Evolutionary conservation across 1,140 invertebrate genomes (phyloP).

Genomic region (Apocrypta bakeri): DNA sequence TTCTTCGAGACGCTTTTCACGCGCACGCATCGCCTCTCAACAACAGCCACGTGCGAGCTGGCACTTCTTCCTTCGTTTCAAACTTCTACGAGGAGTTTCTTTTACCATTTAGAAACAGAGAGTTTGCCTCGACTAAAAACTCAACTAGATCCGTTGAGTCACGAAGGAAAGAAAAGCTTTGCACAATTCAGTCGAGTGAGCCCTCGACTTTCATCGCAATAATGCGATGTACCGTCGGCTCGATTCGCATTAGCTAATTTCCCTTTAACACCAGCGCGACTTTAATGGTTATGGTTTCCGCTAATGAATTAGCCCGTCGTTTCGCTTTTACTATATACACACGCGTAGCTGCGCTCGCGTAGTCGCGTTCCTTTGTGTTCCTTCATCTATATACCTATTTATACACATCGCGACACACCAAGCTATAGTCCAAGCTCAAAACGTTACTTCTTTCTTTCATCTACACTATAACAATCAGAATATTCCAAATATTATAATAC

Average conservation of each 20-base stretch:
- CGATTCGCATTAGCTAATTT: constrained; percentile 24
- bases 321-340: constrained; percentile 24
- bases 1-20: too few species aligned
- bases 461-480: too few species aligned
- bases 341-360: background rate
- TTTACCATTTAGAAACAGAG: too few species aligned
- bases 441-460: too few species aligned
- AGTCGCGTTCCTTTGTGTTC: background rate
- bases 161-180: constrained; percentile 20
- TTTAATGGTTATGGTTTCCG: constrained; percentile 31
- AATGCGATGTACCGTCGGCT: background rate
- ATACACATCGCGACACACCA: too few species aligned
- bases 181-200: background rate
- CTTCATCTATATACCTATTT: background rate
- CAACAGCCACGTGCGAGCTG: too few species aligned
- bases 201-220: constrained; percentile 7
- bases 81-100: too few species aligned
- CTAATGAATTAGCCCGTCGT: constrained; percentile 37
- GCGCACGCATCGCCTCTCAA: too few species aligned
- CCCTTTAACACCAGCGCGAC: background rate
- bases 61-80: too few species aligned
- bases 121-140: background rate
- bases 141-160: constrained; percentile 12
- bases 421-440: too few species aligned
- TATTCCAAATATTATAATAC: too few species aligned